Base-by-base conservation (phyloP, 2,888 invertebrate species). In the Ennomos quercinarius region DNA sequence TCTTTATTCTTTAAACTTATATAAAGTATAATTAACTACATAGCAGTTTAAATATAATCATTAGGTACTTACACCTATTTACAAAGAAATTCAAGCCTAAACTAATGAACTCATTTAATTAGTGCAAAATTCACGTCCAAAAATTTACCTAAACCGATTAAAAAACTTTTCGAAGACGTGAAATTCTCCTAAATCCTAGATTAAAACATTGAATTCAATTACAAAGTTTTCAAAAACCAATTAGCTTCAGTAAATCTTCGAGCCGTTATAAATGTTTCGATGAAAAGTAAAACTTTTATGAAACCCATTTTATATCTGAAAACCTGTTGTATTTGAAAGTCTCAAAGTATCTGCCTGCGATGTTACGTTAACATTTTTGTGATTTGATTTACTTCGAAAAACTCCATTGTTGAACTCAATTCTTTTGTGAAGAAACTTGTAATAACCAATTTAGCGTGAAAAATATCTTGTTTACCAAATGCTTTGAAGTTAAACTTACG, bases 151-250 rank as follows among this genome's bases (percentile, higher is more conserved):
- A 45, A 50, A 49, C 46, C 50, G 51, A 64, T 64, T 66, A 61
- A 48, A 64, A 64, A 58, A 61, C 55, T 63, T 63, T 56, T 34
- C 49, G 47, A 53, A 67, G 68, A 59, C 55, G 57, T 57, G 47
- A 62, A 64, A 62, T 64, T 69, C 66, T 63, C 48, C 43, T 61
- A 71, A 60, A 64, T 68, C 69, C 53, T 66, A 71, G 66, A 71
- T 64, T 67, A 73, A 67, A 66, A 67, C 67, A 70, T 62, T 58
- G 68, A 76, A 76, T 73, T 71, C 61, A 73, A 74, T 75, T 72
- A 75, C 52, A 66, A 77, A 78, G 72, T 77, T 77, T 67, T 70
- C 57, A 61, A 71, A 78, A 78, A 75, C 71, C 75, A 77, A 80
- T 80, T 78, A 76, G 70, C 57, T 61, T 63, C 59, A 67, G 71